Evolutionary conservation across 2,888 invertebrate genomes (phyloP).

Genomic region (Netelia melanura): DNA sequence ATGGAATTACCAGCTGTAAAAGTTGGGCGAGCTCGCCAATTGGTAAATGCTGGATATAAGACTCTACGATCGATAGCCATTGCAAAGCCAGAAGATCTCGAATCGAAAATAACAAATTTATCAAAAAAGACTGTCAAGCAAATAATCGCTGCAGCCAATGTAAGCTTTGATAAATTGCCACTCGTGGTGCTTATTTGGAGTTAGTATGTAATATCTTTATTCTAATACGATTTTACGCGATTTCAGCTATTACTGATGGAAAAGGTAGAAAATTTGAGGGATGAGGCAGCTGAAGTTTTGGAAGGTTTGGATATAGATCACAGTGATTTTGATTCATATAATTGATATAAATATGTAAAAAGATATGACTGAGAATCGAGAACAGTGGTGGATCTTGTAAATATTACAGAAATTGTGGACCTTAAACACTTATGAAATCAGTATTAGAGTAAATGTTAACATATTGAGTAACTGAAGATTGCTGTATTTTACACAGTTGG

Average conservation of each 20-base stretch:
- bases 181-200: slow-evolving; percentile 21
- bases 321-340: slow-evolving; percentile 26
- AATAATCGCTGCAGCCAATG: slow-evolving; percentile 95
- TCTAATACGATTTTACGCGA: slow-evolving; percentile 55
- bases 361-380: too few species aligned
- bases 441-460: neutral
- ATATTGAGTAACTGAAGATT: neutral
- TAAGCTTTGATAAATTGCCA: slow-evolving; percentile 79
- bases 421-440: neutral
- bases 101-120: slow-evolving; percentile 89
- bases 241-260: slow-evolving; percentile 92
- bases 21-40: slow-evolving; percentile 93
- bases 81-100: slow-evolving; percentile 88
- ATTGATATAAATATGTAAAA: neutral
- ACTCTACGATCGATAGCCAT: slow-evolving; percentile 91
- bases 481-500: neutral
- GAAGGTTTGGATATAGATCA: slow-evolving; percentile 85
- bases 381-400: too few species aligned
- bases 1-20: slow-evolving; percentile 96
- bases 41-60: slow-evolving; percentile 93
- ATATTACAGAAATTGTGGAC: too few species aligned
- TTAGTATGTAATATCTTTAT: too few species aligned
- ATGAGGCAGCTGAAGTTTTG: slow-evolving; percentile 92
- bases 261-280: slow-evolving; percentile 94
- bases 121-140: slow-evolving; percentile 88